Base-by-base conservation (phyloP, 2,797 vertebrate genomes). In the Syngnathus acus region DNA sequence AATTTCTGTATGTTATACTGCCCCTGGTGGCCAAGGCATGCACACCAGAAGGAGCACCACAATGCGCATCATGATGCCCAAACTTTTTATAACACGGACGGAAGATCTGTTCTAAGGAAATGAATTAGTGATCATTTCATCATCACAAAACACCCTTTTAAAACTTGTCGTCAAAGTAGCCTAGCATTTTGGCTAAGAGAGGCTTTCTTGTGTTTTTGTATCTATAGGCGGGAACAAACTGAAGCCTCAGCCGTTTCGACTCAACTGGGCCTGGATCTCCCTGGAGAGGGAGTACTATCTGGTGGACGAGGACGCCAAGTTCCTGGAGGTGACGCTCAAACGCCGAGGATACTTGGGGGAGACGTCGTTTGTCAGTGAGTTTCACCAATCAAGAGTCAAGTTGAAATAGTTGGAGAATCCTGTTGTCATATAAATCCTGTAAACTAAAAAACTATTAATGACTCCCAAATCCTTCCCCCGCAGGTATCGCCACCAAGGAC, bases 191-290 rank as follows among this genome's bases (percentile, higher is more conserved):
- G 78, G 68, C 67, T 76, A 71, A 74, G 8, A 19, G 26, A 38
- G n/a, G 6, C 9, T 37, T 51, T 64, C 6, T 21, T 5, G 1
- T n/a, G 14, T 3, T 76, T 78, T 67, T 68, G n/a, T 64, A 60
- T 68, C 72, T 78, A 60, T 73, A 95, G 94, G 87, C 57, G 91
- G 91, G 74, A 95, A 94, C 74, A 88, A 91, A 73, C 78, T 94
- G 60, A 91, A 89, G 75, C 89, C 89, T 21, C 93, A 95, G 76
- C 84, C 86, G 1, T 96, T 95, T 80, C 81, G 85, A 53, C 86
- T 96, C 40, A 93, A 93, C 84, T 95, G 95, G 94, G 88, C 94
- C 72, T 95, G 94, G 93, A 92, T 96, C 86, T 95, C 92, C 47
- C 73, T 98, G 85, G 94, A 95, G 86, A 92, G 74, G 79, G 89